These are phyloP conservation scores for Poeciliopsis turrubarensis DNA, from an alignment of 2,113 vertebrate species.

Conservation along the genomic window DNA sequence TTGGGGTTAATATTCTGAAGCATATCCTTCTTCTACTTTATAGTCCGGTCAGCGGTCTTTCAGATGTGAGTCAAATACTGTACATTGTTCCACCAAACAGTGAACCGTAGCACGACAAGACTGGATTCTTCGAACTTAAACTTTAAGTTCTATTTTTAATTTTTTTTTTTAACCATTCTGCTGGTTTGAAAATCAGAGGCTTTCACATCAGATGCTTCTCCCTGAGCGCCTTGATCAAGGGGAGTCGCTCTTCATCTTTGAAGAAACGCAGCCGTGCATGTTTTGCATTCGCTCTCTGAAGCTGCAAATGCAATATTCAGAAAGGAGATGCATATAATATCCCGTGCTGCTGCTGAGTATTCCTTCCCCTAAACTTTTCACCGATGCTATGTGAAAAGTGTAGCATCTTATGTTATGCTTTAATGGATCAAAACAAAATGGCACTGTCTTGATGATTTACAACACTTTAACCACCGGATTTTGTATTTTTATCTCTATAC, in stretches of 20 bases:
- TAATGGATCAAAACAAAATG: too few relatives aligned
- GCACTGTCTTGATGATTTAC: too few relatives aligned
- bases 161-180: too few relatives aligned
- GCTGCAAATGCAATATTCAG: slow-evolving; percentile 1
- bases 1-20: slow-evolving; percentile 63
- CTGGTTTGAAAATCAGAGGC: too few relatives aligned
- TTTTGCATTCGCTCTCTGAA: not conserved
- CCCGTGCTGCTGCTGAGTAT: not conserved
- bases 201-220: too few relatives aligned
- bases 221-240: not conserved
- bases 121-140: slow-evolving; percentile 19
- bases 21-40: slow-evolving; percentile 58
- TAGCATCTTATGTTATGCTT: too few relatives aligned
- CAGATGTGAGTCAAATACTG: slow-evolving; percentile 68
- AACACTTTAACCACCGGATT: too few relatives aligned
- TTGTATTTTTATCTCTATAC: too few relatives aligned
- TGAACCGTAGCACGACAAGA: slow-evolving; percentile 30
- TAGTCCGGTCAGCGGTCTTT: slow-evolving; percentile 61
- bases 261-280: not conserved
- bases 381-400: too few relatives aligned
- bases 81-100: slow-evolving; percentile 42
- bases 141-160: too few relatives aligned
- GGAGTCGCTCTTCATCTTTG: slow-evolving; percentile 22
- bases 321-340: not conserved
- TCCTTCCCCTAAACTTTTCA: not conserved